A percentile compares a stretch with the other conserved stretches of the same genome.
Conservation (phyloP, 2,888 invertebrate genomes). For the Euzophera pinguis region DNA sequence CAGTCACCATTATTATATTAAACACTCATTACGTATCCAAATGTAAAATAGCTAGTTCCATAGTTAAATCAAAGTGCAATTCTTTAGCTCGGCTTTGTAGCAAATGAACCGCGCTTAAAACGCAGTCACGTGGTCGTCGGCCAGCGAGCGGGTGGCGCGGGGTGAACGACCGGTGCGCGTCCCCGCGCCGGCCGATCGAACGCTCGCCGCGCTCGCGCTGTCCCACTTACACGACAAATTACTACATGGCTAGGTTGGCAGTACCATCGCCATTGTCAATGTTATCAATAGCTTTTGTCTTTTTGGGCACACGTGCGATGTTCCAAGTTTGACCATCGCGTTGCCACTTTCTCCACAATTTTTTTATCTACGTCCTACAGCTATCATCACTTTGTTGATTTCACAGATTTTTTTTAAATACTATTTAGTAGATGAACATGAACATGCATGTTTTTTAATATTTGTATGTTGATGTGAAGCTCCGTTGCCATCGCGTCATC, state of each 20-base stretch:
- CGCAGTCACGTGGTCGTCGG: constrained; percentile 44
- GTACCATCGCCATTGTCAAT: constrained; percentile 2
- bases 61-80: background rate
- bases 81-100: constrained; percentile 1
- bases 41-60: too few species aligned
- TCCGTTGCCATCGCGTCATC: too few species aligned
- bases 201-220: constrained; percentile 41
- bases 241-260: constrained; percentile 26
- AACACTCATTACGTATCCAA: background rate
- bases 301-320: background rate
- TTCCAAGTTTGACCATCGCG: background rate
- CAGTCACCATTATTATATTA: background rate
- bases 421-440: too few species aligned
- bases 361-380: too few species aligned
- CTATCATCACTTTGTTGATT: background rate
- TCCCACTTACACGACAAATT: constrained; percentile 43
- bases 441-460: too few species aligned
- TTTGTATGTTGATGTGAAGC: too few species aligned
- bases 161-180: constrained; percentile 72
- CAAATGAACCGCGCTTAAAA: constrained; percentile 26
- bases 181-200: constrained; percentile 61
- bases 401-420: background rate
- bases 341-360: background rate
- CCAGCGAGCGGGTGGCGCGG: constrained; percentile 37
- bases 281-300: background rate